phyloP scores from a whole-genome alignment of 1,140 invertebrate genomes.

The Caenorhabditis latens region DNA sequence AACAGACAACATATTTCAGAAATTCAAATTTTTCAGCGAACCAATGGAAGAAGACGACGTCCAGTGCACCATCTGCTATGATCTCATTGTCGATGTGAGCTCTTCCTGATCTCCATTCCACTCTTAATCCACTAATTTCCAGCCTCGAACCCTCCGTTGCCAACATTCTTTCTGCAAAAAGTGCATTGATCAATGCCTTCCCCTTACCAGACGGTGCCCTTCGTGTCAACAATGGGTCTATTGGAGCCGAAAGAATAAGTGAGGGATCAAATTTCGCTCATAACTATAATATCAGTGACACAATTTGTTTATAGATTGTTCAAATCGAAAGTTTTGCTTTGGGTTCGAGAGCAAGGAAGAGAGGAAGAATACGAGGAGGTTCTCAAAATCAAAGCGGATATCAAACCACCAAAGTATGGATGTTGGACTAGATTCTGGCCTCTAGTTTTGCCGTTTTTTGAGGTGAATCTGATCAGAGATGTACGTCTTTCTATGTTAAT shows the following conservation, averaged over 20 bases:
- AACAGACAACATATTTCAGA: too few relatives aligned
- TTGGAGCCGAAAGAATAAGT: slow-evolving; percentile 10
- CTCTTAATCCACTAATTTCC: neutral
- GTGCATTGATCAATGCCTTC: slow-evolving; percentile 21
- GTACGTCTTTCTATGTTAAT: too few relatives aligned
- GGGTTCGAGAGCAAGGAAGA: slow-evolving; percentile 11
- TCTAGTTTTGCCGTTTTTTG: neutral
- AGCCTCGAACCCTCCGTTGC: slow-evolving; percentile 38
- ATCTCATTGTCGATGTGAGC: neutral
- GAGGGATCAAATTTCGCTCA: neutral
- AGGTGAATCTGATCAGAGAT: neutral
- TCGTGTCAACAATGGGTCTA: slow-evolving; percentile 41
- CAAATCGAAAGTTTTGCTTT: slow-evolving; percentile 25
- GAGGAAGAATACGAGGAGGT: slow-evolving; percentile 28
- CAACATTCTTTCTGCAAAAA: slow-evolving; percentile 40
- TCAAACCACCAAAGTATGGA: neutral
- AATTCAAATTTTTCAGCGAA: slow-evolving; percentile 1
- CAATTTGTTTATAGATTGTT: slow-evolving; percentile 3
- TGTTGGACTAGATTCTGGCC: neutral
- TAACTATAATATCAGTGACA: neutral
- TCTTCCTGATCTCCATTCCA: neutral
- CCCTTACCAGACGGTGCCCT: neutral
- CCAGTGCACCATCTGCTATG: slow-evolving; percentile 28
- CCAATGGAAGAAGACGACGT: slow-evolving; percentile 6
- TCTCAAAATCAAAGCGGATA: neutral